Percentiles rank a stretch among this genome's conserved stretches.
phyloP scores from a whole-genome alignment of 2,888 invertebrate species.

The Harmothoe impar region DNA sequence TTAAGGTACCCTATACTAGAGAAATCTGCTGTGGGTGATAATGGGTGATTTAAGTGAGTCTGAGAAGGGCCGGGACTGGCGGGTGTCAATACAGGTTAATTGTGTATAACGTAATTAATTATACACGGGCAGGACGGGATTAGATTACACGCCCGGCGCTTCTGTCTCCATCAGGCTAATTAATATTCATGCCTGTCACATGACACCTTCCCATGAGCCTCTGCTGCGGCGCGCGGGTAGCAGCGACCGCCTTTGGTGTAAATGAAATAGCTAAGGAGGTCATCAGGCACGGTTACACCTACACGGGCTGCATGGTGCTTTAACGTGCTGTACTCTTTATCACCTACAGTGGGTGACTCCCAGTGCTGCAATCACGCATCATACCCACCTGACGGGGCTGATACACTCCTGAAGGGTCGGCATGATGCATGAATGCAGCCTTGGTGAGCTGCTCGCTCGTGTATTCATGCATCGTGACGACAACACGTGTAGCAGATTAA shows the following conservation, averaged over 20 bases:
- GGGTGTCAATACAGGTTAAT: neutral
- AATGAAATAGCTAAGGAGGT: neutral
- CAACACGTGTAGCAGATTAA: no score
- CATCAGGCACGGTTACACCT: no score
- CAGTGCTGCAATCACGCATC: no score
- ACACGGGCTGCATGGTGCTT: no score
- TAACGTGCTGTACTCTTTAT: no score
- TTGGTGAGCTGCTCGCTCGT: no score
- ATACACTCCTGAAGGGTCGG: no score
- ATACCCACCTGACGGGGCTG: no score
- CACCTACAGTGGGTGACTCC: no score
- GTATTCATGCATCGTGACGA: no score
- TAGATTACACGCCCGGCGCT: neutral
- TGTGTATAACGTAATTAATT: neutral
- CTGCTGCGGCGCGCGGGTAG: neutral
- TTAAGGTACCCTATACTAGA: no score
- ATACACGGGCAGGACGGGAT: neutral
- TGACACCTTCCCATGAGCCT: neutral
- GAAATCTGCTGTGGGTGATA: neutral
- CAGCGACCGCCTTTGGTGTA: neutral
- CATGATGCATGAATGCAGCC: no score
- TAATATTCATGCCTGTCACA: neutral
- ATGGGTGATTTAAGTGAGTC: neutral
- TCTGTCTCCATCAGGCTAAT: neutral
- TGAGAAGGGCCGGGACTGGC: neutral